Conservation (phyloP, 37 sponge, comb jelly and placozoan species). For the Aphrocallistes beatrix region DNA sequence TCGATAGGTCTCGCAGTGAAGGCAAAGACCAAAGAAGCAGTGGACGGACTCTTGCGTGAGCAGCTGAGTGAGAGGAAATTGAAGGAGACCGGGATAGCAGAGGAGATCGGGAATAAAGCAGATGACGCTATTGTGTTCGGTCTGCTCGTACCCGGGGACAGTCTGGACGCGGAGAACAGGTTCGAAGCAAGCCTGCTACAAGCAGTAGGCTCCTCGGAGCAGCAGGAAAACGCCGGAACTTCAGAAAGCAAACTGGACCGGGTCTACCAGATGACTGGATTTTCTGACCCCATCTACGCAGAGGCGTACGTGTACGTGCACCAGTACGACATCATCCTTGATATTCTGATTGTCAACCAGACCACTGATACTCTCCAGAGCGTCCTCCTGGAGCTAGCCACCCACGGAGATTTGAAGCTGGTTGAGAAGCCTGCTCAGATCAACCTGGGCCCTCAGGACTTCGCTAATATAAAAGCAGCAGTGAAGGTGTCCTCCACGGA, state of each 20-base stretch:
- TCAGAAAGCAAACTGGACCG: slow-evolving; percentile 21
- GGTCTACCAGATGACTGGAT: slow-evolving; percentile 97
- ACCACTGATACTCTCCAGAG: slow-evolving; percentile 93
- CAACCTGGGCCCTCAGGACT: slow-evolving; percentile 86
- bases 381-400: slow-evolving; percentile 88
- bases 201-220: slow-evolving; percentile 35
- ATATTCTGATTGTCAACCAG: slow-evolving; percentile 95
- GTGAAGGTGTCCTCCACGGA: slow-evolving; percentile 96
- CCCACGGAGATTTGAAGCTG: slow-evolving; percentile 85
- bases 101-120: slow-evolving; percentile 36
- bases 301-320: slow-evolving; percentile 97
- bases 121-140: slow-evolving; percentile 71
- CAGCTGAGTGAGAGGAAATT: not conserved
- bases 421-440: slow-evolving; percentile 84
- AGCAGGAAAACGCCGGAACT: not conserved
- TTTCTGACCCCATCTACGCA: slow-evolving; percentile 97
- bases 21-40: not conserved
- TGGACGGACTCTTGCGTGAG: not conserved
- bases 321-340: slow-evolving; percentile 98
- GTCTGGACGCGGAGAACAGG: slow-evolving; percentile 29
- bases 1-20: not conserved
- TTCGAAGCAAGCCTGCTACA: slow-evolving; percentile 73
- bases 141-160: slow-evolving; percentile 35
- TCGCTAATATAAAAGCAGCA: slow-evolving; percentile 81
- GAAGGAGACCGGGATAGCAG: not conserved